Conservation (phyloP, 2,888 invertebrate species). For the Metalampra italica region DNA sequence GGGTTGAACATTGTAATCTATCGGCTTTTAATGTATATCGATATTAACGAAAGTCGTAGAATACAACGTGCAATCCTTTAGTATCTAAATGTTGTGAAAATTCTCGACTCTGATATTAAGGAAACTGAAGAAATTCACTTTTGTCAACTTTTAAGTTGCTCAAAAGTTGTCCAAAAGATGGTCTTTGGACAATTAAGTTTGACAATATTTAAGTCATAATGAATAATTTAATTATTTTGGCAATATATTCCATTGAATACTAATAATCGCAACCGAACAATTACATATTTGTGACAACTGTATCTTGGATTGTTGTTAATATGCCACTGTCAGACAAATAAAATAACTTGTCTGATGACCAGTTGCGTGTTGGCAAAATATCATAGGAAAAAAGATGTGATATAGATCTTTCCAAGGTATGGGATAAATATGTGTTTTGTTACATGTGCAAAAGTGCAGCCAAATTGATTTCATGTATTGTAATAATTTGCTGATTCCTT, state of each 20-base stretch:
- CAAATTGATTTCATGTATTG: slow-evolving; percentile 52
- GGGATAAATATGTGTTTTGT: slow-evolving; percentile 3
- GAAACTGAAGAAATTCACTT: too few species aligned
- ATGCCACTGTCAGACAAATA: too few species aligned
- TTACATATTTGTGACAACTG: slow-evolving; percentile 14
- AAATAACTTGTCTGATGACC: too few species aligned
- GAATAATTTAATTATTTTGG: background rate
- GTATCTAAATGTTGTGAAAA: too few species aligned
- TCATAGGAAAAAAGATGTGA: background rate
- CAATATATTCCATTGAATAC: slow-evolving; percentile 30
- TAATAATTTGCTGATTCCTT: slow-evolving; percentile 50
- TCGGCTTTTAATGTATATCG: too few species aligned
- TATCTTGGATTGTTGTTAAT: slow-evolving; percentile 30
- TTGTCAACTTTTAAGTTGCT: too few species aligned
- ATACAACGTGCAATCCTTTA: too few species aligned
- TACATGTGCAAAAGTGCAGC: slow-evolving; percentile 55
- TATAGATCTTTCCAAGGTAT: slow-evolving; percentile 23
- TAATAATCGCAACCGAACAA: slow-evolving; percentile 41
- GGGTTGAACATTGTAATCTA: too few species aligned
- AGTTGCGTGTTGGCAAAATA: too few species aligned
- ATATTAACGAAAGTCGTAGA: too few species aligned
- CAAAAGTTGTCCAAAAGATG: background rate
- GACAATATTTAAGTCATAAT: background rate
- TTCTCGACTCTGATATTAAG: too few species aligned
- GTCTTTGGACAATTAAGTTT: background rate